Evolutionary conservation across 2,113 vertebrate species (phyloP).

Genomic region (Corydoras maculifer): DNA sequence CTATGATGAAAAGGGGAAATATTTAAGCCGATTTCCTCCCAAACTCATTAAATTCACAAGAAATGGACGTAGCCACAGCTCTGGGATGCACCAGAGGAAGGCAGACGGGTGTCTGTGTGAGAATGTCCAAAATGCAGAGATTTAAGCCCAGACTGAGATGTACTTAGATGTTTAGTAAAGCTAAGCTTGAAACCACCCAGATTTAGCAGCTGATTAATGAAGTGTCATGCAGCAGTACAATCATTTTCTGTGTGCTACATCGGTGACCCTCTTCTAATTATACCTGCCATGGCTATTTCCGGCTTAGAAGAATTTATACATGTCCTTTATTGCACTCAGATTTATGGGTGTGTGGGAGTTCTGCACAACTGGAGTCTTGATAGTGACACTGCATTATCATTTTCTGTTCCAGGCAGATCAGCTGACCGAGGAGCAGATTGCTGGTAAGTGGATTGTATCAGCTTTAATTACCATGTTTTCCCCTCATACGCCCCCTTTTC

Average conservation of each 20-base stretch:
- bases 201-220: conserved; percentile 41
- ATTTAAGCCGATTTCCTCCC: no score
- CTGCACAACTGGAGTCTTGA: conserved; percentile 27
- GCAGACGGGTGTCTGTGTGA: no score
- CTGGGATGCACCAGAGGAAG: no score
- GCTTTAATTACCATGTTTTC: neutral
- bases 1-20: no score
- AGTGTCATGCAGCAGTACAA: conserved; percentile 44
- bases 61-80: neutral
- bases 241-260: conserved; percentile 67
- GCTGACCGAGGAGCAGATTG: conserved; percentile 86
- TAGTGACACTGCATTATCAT: conserved; percentile 24
- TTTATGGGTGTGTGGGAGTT: conserved; percentile 55
- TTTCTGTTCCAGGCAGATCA: conserved; percentile 74
- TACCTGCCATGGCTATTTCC: conserved; percentile 63
- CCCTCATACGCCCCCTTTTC: no score
- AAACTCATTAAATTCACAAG: neutral
- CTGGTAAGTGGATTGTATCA: conserved; percentile 66
- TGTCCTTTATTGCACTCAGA: conserved; percentile 62
- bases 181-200: conserved; percentile 3
- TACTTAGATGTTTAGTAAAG: neutral
- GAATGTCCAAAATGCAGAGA: no score
- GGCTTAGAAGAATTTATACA: conserved; percentile 63
- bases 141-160: no score
- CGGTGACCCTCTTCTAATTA: conserved; percentile 71